Conservation (phyloP, 2,797 vertebrate species). For the Martes flavigula region DNA sequence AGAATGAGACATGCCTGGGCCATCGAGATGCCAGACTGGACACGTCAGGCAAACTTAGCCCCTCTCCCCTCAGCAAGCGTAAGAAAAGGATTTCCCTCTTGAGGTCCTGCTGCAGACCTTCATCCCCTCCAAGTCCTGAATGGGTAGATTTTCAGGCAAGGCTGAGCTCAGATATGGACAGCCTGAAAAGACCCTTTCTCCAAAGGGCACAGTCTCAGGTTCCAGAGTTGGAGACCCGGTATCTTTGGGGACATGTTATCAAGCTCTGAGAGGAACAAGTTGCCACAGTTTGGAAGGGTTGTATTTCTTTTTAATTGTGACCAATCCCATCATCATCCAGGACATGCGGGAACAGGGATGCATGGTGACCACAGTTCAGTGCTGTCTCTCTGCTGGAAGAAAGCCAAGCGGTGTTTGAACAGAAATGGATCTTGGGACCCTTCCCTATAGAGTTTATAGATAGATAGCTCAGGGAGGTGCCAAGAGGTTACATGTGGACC, state of each 20-base stretch:
- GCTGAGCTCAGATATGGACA: background rate
- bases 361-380: accelerated
- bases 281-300: no score
- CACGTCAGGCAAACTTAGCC: accelerated
- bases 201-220: background rate
- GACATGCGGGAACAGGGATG: accelerated
- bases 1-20: no score
- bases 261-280: accelerated
- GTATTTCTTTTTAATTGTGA: no score
- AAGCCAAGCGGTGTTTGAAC: accelerated
- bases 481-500: background rate
- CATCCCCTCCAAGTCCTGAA: background rate
- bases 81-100: background rate
- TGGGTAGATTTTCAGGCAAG: no score
- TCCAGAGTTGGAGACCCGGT: accelerated
- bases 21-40: background rate
- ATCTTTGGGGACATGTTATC: accelerated
- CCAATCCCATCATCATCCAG: background rate
- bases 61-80: accelerated
- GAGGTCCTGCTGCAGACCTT: accelerated
- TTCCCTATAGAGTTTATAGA: background rate
- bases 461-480: background rate
- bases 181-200: background rate
- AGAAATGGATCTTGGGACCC: no score
- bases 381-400: background rate